These are phyloP conservation scores for Hycleus cichorii DNA, from an alignment of 1,140 invertebrate species.

Conservation along the genomic window DNA sequence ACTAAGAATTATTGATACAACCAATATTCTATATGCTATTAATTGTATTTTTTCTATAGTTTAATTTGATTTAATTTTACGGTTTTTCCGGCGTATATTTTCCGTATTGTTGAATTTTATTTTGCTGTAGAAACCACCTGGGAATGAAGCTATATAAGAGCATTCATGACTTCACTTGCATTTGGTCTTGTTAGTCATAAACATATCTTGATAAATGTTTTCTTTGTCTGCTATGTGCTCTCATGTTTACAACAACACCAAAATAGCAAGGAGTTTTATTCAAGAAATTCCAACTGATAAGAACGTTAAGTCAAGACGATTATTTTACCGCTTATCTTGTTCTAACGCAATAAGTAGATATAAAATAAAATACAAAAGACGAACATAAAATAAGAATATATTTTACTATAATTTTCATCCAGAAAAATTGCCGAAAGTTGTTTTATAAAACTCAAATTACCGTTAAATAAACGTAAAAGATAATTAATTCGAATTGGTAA, in stretches of 20 bases:
- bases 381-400: too few species aligned
- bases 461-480: too few species aligned
- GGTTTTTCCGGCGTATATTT: too few species aligned
- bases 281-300: conserved; percentile 7
- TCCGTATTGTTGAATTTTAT: not conserved
- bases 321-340: conserved; percentile 12
- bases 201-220: conserved; percentile 19
- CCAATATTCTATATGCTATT: too few species aligned
- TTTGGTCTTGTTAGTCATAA: conserved; percentile 12
- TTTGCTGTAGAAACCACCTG: conserved; percentile 6
- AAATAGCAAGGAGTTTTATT: conserved; percentile 13
- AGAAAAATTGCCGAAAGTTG: too few species aligned
- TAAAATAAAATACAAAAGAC: conserved; percentile 15
- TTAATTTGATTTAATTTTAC: too few species aligned
- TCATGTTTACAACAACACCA: conserved; percentile 6
- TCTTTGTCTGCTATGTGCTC: conserved; percentile 9
- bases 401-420: too few species aligned
- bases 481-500: too few species aligned
- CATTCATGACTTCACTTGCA: not conserved
- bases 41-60: too few species aligned
- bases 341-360: conserved; percentile 17
- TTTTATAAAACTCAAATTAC: too few species aligned
- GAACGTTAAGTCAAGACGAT: conserved; percentile 12
- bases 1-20: too few species aligned
- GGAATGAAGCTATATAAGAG: conserved; percentile 3